Base-by-base conservation (phyloP, 2,113 vertebrate genomes). In the Sclerurus mexicanus region DNA sequence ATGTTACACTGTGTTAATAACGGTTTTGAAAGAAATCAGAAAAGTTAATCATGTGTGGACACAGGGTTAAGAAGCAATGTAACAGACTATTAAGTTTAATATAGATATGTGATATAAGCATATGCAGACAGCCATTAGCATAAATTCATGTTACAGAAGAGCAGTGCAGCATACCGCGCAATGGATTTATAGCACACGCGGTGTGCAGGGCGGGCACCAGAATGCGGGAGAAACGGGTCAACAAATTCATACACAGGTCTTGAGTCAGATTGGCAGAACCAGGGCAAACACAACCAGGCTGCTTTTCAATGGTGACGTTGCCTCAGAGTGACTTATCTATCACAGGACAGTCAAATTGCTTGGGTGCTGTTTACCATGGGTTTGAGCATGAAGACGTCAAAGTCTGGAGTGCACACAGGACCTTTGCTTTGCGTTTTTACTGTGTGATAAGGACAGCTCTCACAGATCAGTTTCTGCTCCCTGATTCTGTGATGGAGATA, bases 11-110 rank as follows among this genome's bases (percentile, higher is more conserved):
- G 98, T 99, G 99, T 99, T 99, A 99, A 99, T 99, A 98, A 98
- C 97, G 97, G 98, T 99, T 99, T 99, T 98, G 98, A 98, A 99
- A 99, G 99, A 99, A 99, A 99, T 99, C 99, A 99, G 98, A 98
- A 98, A 99, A 99, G 99, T 99, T 99, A 99, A 99, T 99, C 99
- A 99, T 99, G 99, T 99, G 99, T 99, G 98, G 98, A 99, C 98
- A 98, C 98, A 96, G 98, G 99, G 99, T 99, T 99, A 99, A 99
- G 99, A 99, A 99, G 99, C 99, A 99, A 99, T 99, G 99, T 99
- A 99, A 99, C 99, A 99, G 99, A 99, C 99, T 99, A 99, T 99
- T 99, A 99, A 99, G 99, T 99, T 99, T 99, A 99, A 99, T 99
- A 99, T 99, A 99, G 99, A 99, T 99, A 99, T 99, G 99, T 99